Evolutionary conservation across 2,113 vertebrate species (phyloP).

Genomic region (Corvus moneduloides): DNA sequence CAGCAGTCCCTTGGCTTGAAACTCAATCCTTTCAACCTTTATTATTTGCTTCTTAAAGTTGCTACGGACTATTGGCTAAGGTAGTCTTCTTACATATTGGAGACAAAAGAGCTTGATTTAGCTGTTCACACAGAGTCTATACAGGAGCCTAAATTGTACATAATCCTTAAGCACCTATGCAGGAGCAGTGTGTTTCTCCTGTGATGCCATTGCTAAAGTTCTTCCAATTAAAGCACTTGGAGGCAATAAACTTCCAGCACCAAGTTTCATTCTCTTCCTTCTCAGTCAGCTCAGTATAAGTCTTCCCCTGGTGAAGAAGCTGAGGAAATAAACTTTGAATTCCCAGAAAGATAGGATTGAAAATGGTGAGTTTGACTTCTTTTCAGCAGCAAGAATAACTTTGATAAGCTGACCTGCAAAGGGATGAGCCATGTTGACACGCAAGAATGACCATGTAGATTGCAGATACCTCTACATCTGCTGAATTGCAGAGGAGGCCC

Average conservation of each 20-base stretch:
- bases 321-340: not conserved
- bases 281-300: not conserved
- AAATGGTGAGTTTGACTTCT: not conserved
- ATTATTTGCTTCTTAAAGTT: not conserved
- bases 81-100: not conserved
- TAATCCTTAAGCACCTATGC: not conserved
- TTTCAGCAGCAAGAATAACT: not conserved
- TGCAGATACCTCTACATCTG: not conserved
- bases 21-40: not conserved
- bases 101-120: not conserved
- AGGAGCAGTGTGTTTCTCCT: not conserved
- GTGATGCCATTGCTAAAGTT: not conserved
- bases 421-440: not conserved
- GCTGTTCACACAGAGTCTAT: not conserved
- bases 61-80: not conserved
- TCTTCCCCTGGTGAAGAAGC: not conserved
- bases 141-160: not conserved
- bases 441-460: too few relatives aligned
- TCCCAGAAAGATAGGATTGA: not conserved
- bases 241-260: not conserved
- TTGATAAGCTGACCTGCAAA: not conserved
- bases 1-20: not conserved
- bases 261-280: not conserved
- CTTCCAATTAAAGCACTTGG: not conserved
- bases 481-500: not conserved